phyloP scores from a whole-genome alignment of 1,140 invertebrate genomes.

The Drosophila kurseongensis region DNA sequence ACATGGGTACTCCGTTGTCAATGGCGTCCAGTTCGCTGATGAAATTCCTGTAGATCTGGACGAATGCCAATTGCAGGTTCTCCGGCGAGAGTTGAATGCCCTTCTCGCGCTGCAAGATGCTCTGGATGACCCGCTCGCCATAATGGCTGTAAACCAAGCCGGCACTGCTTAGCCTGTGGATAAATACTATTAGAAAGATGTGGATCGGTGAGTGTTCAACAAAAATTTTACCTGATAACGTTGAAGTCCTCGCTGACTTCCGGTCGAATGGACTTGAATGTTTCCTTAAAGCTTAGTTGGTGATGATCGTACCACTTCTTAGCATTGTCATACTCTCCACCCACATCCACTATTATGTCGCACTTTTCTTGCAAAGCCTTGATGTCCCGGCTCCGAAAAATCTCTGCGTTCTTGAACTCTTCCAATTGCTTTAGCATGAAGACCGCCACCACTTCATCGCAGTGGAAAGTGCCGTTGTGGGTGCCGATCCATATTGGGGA shows the following conservation, averaged over 20 bases:
- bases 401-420: conserved; percentile 92
- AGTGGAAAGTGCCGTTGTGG: conserved; percentile 95
- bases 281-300: conserved; percentile 90
- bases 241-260: conserved; percentile 85
- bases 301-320: conserved; percentile 97
- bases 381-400: conserved; percentile 89
- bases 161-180: conserved; percentile 95
- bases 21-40: conserved; percentile 98
- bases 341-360: conserved; percentile 98
- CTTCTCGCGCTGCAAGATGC: conserved; percentile 85
- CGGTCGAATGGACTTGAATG: conserved; percentile 86
- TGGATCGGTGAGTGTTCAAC: not conserved
- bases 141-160: conserved; percentile 97
- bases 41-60: conserved; percentile 95
- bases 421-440: conserved; percentile 94
- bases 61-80: conserved; percentile 88
- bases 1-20: conserved; percentile 96
- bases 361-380: conserved; percentile 90
- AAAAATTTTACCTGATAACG: conserved; percentile 84
- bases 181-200: not conserved
- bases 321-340: conserved; percentile 92
- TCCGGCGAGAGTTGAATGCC: conserved; percentile 83
- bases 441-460: conserved; percentile 97
- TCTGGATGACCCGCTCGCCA: conserved; percentile 92
- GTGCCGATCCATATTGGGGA: conserved; percentile 88